These are phyloP conservation scores for Cyprinodon diabolis DNA, from an alignment of 2,797 vertebrate genomes.

Conservation along the genomic window DNA sequence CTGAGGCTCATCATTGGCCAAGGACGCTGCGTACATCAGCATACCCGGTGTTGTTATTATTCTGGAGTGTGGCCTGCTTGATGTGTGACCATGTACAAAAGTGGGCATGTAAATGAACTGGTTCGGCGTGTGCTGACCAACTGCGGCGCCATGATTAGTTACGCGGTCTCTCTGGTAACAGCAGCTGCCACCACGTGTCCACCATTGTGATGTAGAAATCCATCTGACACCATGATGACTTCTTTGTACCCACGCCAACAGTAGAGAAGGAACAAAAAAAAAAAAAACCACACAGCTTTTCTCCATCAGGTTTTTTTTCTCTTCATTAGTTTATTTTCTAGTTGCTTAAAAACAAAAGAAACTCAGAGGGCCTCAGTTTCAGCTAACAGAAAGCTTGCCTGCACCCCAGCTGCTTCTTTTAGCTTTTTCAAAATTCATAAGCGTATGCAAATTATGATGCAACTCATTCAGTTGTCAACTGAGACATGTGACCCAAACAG, in stretches of 20 bases:
- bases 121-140: slow-evolving; percentile 46
- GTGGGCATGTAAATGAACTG: slow-evolving; percentile 52
- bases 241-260: slow-evolving; percentile 12
- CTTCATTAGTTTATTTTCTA: slow-evolving; percentile 79
- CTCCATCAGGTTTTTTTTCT: slow-evolving; percentile 44
- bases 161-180: slow-evolving; percentile 32
- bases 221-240: slow-evolving; percentile 14
- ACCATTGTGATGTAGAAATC: slow-evolving; percentile 29
- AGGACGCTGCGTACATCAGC: slow-evolving; percentile 37
- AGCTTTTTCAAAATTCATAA: slow-evolving; percentile 61
- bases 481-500: slow-evolving; percentile 69
- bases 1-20: slow-evolving; percentile 45
- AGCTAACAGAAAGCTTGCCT: slow-evolving; percentile 52
- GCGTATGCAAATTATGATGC: slow-evolving; percentile 74
- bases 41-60: slow-evolving; percentile 14
- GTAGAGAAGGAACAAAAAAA: slow-evolving; percentile 21
- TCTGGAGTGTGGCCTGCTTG: slow-evolving; percentile 44
- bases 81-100: slow-evolving; percentile 53
- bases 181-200: slow-evolving; percentile 27
- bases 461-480: slow-evolving; percentile 74
- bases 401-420: slow-evolving; percentile 30
- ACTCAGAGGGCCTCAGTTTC: slow-evolving; percentile 55
- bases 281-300: slow-evolving; percentile 24
- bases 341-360: slow-evolving; percentile 74
- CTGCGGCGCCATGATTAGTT: slow-evolving; percentile 55